A percentile compares a stretch with the other conserved stretches of the same genome.
phyloP scores from a whole-genome alignment of 2,113 vertebrate genomes.

The Prinia subflava region DNA sequence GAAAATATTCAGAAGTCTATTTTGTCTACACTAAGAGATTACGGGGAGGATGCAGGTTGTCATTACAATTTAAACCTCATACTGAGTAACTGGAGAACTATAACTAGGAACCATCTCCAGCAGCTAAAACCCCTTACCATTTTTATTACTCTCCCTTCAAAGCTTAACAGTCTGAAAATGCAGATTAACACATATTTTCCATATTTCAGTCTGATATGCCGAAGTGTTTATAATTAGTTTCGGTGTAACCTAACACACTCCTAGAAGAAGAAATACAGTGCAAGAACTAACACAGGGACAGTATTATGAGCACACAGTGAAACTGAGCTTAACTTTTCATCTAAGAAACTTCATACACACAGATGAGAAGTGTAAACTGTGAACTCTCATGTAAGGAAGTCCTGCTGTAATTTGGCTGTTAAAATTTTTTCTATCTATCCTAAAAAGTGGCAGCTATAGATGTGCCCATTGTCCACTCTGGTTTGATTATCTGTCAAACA shows the following conservation, averaged over 20 bases:
- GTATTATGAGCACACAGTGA: background rate
- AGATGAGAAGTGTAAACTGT: background rate
- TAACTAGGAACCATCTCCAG: background rate
- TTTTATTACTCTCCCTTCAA: background rate
- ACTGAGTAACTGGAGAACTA: background rate
- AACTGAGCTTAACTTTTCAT: background rate
- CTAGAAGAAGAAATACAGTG: background rate
- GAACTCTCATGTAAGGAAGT: conserved; percentile 3
- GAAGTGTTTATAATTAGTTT: background rate
- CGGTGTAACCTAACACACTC: background rate
- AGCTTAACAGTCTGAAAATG: background rate
- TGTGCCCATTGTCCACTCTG: conserved; percentile 63
- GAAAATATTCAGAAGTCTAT: background rate
- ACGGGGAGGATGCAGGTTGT: background rate
- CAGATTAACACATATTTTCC: background rate
- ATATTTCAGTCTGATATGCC: background rate
- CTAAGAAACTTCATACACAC: background rate
- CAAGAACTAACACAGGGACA: background rate
- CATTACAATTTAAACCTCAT: background rate
- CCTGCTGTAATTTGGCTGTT: conserved; percentile 29
- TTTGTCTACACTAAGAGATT: background rate
- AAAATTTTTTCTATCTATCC: background rate
- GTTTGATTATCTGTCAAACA: conserved; percentile 58
- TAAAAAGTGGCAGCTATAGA: conserved; percentile 9
- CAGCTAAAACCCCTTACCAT: background rate